Evolutionary conservation across 1,140 invertebrate genomes (phyloP).

Genomic region (Heterodera schachtii): DNA sequence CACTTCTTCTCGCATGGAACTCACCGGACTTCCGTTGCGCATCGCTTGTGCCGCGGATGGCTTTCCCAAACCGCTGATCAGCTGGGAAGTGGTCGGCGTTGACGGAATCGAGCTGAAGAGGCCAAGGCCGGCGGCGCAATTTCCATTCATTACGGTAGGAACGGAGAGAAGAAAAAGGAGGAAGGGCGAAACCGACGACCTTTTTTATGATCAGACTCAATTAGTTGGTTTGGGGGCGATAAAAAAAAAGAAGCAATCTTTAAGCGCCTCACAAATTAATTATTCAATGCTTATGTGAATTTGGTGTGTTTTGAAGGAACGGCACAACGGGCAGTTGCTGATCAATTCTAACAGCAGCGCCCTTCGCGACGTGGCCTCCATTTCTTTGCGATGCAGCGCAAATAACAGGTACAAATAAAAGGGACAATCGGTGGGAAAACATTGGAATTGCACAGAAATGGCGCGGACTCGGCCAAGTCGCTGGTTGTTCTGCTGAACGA

Average conservation of each 20-base stretch:
- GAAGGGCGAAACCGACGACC: background rate
- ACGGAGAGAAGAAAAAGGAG: background rate
- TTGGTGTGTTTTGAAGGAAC: constrained; percentile 16
- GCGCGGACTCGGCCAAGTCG: constrained; percentile 31
- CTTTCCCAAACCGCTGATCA: constrained; percentile 24
- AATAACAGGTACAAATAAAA: constrained; percentile 4
- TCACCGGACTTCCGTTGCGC: constrained; percentile 28
- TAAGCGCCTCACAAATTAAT: too few species aligned
- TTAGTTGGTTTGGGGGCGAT: background rate
- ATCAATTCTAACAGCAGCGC: constrained; percentile 21
- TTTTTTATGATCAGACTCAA: constrained; percentile 3
- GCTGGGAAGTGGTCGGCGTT: constrained; percentile 31
- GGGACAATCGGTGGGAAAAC: background rate
- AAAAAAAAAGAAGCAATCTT: too few species aligned
- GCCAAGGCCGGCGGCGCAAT: constrained; percentile 18
- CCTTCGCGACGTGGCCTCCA: constrained; percentile 24
- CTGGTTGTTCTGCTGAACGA: constrained; percentile 35
- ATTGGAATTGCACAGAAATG: constrained; percentile 6
- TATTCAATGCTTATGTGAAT: too few species aligned
- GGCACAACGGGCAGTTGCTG: constrained; percentile 32
- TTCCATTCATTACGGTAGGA: constrained; percentile 32
- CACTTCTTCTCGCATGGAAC: constrained; percentile 36
- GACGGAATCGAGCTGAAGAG: constrained; percentile 22
- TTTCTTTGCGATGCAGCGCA: constrained; percentile 31
- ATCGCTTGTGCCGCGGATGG: constrained; percentile 31